These are phyloP conservation scores for Hypsibius dujardini DNA, from an alignment of 1,140 invertebrate genomes.

Conservation along the genomic window DNA sequence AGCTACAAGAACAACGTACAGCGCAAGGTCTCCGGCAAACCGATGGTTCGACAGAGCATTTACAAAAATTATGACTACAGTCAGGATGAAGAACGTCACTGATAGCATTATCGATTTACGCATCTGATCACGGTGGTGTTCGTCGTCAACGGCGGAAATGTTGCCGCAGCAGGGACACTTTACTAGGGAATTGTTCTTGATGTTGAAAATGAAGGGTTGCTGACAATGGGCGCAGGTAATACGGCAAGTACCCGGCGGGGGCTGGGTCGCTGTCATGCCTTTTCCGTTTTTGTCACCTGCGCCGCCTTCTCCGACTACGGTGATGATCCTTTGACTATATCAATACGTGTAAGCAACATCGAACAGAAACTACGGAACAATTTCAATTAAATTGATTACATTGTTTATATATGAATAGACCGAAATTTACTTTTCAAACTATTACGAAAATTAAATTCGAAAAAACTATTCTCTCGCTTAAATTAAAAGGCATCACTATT, in stretches of 20 bases:
- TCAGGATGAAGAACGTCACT: background rate
- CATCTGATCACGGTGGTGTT: background rate
- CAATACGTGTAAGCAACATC: background rate
- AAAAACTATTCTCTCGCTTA: no score
- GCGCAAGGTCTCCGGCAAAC: background rate
- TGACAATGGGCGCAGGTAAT: constrained; percentile 10
- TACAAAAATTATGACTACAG: background rate
- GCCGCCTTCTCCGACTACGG: background rate
- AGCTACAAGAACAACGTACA: background rate
- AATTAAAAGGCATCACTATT: no score
- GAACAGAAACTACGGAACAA: background rate
- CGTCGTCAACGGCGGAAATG: background rate
- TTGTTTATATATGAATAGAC: no score
- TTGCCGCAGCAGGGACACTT: constrained; percentile 12
- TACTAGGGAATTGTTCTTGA: background rate
- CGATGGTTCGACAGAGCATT: background rate
- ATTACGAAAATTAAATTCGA: no score
- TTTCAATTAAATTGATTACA: background rate
- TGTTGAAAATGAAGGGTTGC: constrained; percentile 15
- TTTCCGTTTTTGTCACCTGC: background rate
- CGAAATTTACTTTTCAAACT: no score
- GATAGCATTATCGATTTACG: background rate
- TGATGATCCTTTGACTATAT: constrained; percentile 8
- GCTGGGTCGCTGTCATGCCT: background rate
- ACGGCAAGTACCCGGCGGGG: background rate